A percentile compares a stretch with the other conserved stretches of the same genome.
Evolutionary conservation across 2,888 invertebrate species (phyloP).

Genomic region (Cerastoderma edule): DNA sequence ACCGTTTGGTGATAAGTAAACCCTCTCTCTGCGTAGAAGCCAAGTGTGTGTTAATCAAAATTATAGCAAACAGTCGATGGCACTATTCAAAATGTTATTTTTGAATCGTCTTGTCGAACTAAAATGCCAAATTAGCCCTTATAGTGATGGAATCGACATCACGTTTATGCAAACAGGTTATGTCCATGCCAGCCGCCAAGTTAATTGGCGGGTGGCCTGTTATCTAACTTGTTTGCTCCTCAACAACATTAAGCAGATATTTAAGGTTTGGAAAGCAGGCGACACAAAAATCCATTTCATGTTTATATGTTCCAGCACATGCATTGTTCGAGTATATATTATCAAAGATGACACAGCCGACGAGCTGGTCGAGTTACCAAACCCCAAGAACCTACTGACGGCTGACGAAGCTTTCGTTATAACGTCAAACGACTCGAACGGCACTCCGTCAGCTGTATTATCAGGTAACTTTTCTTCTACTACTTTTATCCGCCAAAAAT

Average conservation of each 20-base stretch:
- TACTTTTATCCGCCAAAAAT: too few relatives aligned
- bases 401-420: constrained; percentile 59
- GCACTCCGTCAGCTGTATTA: constrained; percentile 61
- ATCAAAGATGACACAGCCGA: constrained; percentile 41
- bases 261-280: too few relatives aligned
- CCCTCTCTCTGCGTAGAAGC: too few relatives aligned
- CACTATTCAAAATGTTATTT: too few relatives aligned
- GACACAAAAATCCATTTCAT: too few relatives aligned
- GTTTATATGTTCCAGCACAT: constrained; percentile 20
- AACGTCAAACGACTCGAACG: constrained; percentile 59
- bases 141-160: too few relatives aligned
- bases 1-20: too few relatives aligned
- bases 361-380: constrained; percentile 29
- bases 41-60: too few relatives aligned
- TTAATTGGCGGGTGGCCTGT: not conserved
- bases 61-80: too few relatives aligned
- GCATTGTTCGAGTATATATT: constrained; percentile 48
- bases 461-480: constrained; percentile 59
- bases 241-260: too few relatives aligned
- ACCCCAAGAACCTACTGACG: constrained; percentile 63
- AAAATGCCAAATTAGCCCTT: too few relatives aligned
- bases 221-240: not conserved
- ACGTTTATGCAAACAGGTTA: not conserved
- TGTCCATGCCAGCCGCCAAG: not conserved
- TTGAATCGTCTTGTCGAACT: too few relatives aligned